Evolutionary conservation across 2,888 invertebrate species (phyloP).

Genomic region (Acleris laterana): DNA sequence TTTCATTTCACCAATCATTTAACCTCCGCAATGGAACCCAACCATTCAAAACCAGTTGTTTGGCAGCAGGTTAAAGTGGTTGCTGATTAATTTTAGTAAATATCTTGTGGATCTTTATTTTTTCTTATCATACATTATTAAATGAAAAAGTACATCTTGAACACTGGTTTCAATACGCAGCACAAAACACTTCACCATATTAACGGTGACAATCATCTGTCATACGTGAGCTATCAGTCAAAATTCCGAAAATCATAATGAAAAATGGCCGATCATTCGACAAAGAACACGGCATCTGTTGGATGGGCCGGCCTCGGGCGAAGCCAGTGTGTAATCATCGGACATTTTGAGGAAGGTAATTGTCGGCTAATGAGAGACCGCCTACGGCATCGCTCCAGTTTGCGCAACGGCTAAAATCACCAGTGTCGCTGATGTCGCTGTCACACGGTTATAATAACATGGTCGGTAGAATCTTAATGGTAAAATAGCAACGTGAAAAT

Average conservation of each 20-base stretch:
- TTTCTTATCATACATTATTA: no score
- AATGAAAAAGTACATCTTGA: no score
- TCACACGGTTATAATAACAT: conserved; percentile 35
- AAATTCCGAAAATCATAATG: conserved; percentile 59
- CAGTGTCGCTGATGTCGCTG: conserved; percentile 64
- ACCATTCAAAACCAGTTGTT: no score
- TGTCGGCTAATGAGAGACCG: conserved; percentile 72
- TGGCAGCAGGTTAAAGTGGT: no score
- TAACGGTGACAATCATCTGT: conserved; percentile 14
- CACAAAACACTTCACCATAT: neutral
- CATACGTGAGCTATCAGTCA: conserved; percentile 43
- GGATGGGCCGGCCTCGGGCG: conserved; percentile 62
- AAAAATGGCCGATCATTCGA: conserved; percentile 55
- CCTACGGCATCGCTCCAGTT: conserved; percentile 77
- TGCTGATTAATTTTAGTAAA: no score
- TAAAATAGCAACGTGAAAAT: conserved; percentile 25
- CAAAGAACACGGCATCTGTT: conserved; percentile 73
- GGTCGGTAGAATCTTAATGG: conserved; percentile 3
- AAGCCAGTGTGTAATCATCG: conserved; percentile 72
- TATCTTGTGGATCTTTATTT: no score
- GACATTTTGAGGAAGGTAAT: conserved; percentile 78
- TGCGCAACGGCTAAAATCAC: conserved; percentile 66
- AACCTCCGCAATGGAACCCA: no score
- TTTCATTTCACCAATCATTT: no score
- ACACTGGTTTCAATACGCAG: no score